Conservation (phyloP, 2,888 invertebrate genomes). For the Neoaliturus tenellus region DNA sequence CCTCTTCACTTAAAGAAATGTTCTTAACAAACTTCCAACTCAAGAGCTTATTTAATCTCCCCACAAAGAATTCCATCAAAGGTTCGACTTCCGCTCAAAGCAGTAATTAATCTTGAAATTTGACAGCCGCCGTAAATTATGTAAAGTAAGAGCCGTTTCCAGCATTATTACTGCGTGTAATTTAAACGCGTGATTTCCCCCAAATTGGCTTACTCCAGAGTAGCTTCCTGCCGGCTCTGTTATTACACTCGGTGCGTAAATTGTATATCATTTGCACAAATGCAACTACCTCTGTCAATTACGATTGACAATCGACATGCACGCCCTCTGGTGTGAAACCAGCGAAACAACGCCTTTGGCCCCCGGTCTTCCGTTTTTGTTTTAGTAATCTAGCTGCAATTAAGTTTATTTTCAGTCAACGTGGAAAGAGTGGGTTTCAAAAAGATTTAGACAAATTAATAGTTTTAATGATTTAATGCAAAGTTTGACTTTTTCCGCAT, state of each 20-base stretch:
- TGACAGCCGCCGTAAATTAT: conserved; percentile 35
- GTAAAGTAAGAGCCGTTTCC: conserved; percentile 26
- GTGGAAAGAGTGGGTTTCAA: no score
- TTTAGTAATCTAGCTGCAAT: no score
- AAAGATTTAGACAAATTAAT: no score
- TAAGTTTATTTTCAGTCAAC: no score
- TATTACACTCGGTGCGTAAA: conserved; percentile 32
- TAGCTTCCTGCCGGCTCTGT: neutral
- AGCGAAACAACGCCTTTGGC: no score
- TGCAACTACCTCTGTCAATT: neutral
- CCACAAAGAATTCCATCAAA: neutral
- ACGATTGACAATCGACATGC: conserved; percentile 7
- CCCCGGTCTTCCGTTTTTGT: no score
- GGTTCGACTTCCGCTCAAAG: conserved; percentile 8
- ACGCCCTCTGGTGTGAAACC: neutral
- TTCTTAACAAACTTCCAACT: neutral
- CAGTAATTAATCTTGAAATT: conserved; percentile 24
- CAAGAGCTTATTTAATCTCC: neutral
- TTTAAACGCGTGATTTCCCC: conserved; percentile 44
- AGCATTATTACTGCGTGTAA: conserved; percentile 26
- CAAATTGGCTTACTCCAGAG: conserved; percentile 18
- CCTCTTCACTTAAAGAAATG: no score
- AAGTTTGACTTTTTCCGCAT: no score
- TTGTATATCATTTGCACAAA: conserved; percentile 50
- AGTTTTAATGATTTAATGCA: no score